These are phyloP conservation scores for Muscicapa striata DNA, from an alignment of 2,797 vertebrate species.

Conservation along the genomic window DNA sequence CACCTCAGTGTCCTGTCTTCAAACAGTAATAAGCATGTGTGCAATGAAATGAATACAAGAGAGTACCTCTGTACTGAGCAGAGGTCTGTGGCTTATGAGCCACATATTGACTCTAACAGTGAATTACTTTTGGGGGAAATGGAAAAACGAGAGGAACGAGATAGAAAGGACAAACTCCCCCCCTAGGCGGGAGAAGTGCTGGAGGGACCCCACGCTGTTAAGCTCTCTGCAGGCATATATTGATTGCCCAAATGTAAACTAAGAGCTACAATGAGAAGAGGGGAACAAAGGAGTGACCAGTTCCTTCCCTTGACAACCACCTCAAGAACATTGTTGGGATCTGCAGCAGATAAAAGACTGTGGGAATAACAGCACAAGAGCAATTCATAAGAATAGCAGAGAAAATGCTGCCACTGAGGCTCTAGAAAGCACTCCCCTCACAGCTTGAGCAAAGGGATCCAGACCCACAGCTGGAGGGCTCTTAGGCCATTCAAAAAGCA, in stretches of 20 bases:
- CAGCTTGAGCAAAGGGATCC: background rate
- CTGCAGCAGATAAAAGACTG: background rate
- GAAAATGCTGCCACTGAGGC: background rate
- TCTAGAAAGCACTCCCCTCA: background rate
- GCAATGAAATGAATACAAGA: background rate
- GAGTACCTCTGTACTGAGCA: background rate
- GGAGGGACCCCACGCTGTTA: rapidly evolving
- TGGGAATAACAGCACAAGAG: background rate
- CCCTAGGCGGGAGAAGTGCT: rapidly evolving
- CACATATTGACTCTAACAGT: rapidly evolving
- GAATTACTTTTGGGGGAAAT: background rate
- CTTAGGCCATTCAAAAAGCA: background rate
- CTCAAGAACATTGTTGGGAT: background rate
- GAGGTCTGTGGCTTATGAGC: background rate
- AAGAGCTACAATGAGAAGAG: background rate
- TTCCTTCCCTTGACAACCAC: background rate
- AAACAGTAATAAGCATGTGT: background rate
- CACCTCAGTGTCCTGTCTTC: background rate
- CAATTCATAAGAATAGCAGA: background rate
- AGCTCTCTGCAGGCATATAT: background rate
- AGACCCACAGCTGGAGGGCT: background rate
- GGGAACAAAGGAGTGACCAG: background rate
- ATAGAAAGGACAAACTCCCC: background rate
- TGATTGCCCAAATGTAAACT: background rate
- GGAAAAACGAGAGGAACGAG: background rate